Percentiles rank a stretch among this genome's conserved stretches.
Conservation (phyloP, 2,888 invertebrate species). For the Lycocerus yunnanus region DNA sequence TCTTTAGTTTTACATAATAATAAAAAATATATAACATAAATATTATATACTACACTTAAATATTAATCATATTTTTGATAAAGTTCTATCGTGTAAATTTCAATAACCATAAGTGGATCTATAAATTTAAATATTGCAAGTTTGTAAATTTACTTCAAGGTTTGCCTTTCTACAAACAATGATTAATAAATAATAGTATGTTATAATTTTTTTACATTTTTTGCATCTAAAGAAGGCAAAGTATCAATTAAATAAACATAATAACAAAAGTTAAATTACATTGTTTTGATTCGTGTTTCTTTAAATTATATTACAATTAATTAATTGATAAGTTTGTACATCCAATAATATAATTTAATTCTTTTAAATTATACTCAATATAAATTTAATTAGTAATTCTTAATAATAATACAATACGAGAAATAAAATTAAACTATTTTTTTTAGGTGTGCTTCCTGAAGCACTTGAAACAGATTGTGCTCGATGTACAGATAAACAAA, state of each 20-base stretch:
- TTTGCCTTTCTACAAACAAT: neutral
- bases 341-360: neutral
- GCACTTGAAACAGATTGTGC: slow-evolving; percentile 69
- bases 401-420: neutral
- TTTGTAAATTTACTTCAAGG: neutral
- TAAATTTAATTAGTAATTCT: neutral
- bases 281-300: neutral
- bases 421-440: neutral
- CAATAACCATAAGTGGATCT: too few species aligned
- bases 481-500: slow-evolving; percentile 70
- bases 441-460: slow-evolving; percentile 70
- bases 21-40: too few species aligned
- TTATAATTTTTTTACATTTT: neutral
- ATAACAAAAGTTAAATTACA: too few species aligned
- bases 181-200: neutral
- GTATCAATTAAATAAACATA: too few species aligned
- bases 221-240: too few species aligned
- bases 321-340: neutral
- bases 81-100: too few species aligned
- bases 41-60: too few species aligned
- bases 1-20: too few species aligned
- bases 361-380: neutral
- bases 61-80: too few species aligned
- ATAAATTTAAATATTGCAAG: neutral
- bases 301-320: neutral